Evolutionary conservation across 2,113 vertebrate species (phyloP), one percentile per base, ranked within the genome.

Genomic region (Centropus unirufus): DNA sequence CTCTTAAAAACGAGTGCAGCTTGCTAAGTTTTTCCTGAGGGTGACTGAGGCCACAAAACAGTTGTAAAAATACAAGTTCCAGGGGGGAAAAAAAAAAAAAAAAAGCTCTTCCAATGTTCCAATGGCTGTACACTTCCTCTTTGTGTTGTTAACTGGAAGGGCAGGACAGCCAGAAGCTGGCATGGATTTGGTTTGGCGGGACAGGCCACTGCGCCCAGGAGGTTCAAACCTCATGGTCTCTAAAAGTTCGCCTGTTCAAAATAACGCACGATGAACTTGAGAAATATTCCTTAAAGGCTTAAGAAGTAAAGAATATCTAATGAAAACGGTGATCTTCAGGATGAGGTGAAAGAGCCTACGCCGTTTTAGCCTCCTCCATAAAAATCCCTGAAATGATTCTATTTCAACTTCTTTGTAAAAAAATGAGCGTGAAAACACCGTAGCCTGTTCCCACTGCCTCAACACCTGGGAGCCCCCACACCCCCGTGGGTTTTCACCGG

Each of bases 331-430:
- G 83, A 55, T 7, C 12, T 17, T 22, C 7, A 5, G 62, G 36
- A 52, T 63, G 69, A 91, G 44, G 47, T 67, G 19, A 18, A 39
- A 52, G 54, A 74, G 29, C 29, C 9, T 24, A 2, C 18, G 40
- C 32, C 32, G 11, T 74, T 70, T 70, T 34, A 72, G 36, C 44
- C 73, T 92, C 61, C 73, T 89, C 57, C 34, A 30, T 18, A 69
- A 49, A 90, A 93, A 90, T 51, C 77, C 63, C 68, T 70, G 39
- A 93, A 83, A 77, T 32, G 12, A 62, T 80, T 79, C 47, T 46
- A 76, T 79, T 90, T 89, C 52, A 75, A 20, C 8, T 8, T 27
- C 40, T 4, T 2, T 1, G 34, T 24, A 70, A 77, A 62, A 62
- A 55, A 81, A 47, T 7, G 17, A 40, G 18, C 11, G 29, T 42